Base-by-base conservation (phyloP, 1,140 invertebrate genomes). In the Hyphantria cunea region DNA sequence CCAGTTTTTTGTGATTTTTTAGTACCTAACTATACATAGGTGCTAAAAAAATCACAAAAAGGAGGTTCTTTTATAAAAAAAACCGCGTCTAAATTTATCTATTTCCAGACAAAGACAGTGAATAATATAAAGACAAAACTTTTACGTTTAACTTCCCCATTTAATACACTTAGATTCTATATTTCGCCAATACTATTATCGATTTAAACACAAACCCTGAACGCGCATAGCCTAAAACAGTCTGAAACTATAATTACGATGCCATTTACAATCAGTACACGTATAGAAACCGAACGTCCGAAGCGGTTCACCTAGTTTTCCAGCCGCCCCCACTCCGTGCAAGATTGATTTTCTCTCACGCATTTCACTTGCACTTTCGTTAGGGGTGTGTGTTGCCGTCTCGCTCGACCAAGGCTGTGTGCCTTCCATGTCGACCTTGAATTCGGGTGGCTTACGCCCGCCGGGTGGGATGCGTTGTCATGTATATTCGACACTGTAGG, bases 321-420 rank as follows among this genome's bases (percentile, higher is more conserved):
- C 80, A 78, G 68, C 51, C 17, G 64, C 78, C 74, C 58, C 68
- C 73, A 58, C 80, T 70, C 80, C 84, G 65, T 89, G 85, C 86
- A 89, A 85, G 82, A 89, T 89, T 85, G 86, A 89, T 89, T 87
- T 85, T 87, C 85, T 86, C 76, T 80, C 83, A 55, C 82, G 74
- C 82, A 84, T 84, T 86, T 84, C 78, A 68, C 85, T 84, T 90
- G 86, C 87, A 89, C 83, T 90, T 89, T 83, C 77, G 25, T 59
- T 41, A 62, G 74, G 79, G 75, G 76, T 80, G 74, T 31, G 59
- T 79, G 58, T 69, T 47, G 59, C 76, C 50, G 74, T 85, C 84
- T 72, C 77, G 58, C 64, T 80, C 78, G 68, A 34, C 53, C 71
- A 42, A 68, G 49, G 49, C 62, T 65, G 42, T 37, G 62, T 60